These are phyloP conservation scores for Mantis religiosa DNA, from an alignment of 2,888 invertebrate species.

Conservation along the genomic window DNA sequence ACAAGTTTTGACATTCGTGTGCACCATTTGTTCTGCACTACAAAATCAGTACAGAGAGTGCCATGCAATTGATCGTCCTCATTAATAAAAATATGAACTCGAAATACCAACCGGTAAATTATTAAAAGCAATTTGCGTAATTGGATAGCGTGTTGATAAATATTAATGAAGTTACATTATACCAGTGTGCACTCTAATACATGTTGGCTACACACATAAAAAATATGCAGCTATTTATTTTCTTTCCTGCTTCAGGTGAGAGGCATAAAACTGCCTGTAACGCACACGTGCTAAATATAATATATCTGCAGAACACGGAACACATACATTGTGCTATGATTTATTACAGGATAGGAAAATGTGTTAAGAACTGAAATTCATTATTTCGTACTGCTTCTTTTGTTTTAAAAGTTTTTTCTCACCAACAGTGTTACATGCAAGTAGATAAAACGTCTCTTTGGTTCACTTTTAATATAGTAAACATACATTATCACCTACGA, in stretches of 20 bases:
- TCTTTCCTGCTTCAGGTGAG: background rate
- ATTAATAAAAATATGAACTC: constrained; percentile 5
- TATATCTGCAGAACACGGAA: background rate
- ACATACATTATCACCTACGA: too few relatives aligned
- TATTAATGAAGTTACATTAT: background rate
- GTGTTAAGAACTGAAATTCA: too few relatives aligned
- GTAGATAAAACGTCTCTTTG: too few relatives aligned
- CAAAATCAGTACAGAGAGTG: background rate
- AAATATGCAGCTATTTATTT: background rate
- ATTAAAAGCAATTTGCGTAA: constrained; percentile 15
- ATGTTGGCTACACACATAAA: background rate
- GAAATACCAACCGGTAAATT: background rate
- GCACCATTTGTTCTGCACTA: background rate
- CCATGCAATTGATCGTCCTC: background rate
- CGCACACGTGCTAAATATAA: too few relatives aligned
- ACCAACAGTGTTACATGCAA: too few relatives aligned
- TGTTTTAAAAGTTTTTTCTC: too few relatives aligned
- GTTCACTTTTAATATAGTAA: too few relatives aligned
- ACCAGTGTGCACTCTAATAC: background rate
- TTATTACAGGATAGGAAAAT: too few relatives aligned
- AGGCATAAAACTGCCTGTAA: background rate
- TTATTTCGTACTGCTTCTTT: too few relatives aligned
- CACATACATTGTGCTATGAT: background rate
- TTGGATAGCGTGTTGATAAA: background rate
- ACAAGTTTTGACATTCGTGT: background rate